phyloP scores from a whole-genome alignment of 2,888 invertebrate genomes.

The Trachelus tabidus region DNA sequence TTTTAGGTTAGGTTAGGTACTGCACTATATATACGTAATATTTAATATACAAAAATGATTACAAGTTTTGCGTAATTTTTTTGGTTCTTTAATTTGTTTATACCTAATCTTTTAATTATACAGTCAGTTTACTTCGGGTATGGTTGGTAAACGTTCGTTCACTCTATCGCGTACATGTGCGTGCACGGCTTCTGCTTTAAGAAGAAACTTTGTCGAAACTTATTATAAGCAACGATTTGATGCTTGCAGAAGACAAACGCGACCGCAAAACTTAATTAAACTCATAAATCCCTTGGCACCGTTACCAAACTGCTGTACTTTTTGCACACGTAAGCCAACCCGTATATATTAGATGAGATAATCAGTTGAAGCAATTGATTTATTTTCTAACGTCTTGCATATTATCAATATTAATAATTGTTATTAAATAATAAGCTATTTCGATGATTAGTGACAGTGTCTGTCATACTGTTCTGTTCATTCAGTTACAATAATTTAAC shows the following conservation, averaged over 20 bases:
- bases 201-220: constrained; percentile 22
- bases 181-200: neutral
- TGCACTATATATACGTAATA: neutral
- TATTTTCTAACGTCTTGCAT: neutral
- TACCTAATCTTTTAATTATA: neutral
- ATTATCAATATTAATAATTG: neutral
- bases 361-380: neutral
- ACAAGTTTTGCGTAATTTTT: neutral
- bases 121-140: neutral
- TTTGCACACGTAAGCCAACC: neutral
- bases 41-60: neutral
- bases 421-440: neutral
- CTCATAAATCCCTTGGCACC: constrained; percentile 57
- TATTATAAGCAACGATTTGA: constrained; percentile 53
- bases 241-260: constrained; percentile 54
- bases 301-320: constrained; percentile 1
- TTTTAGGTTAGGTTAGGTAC: neutral
- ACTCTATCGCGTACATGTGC: neutral
- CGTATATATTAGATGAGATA: neutral
- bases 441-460: neutral
- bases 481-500: neutral
- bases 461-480: neutral
- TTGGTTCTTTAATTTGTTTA: neutral
- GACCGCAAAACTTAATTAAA: constrained; percentile 63
- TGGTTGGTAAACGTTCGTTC: neutral